Conservation (phyloP, 2,113 vertebrate species). For the Rhizomys pruinosus region DNA sequence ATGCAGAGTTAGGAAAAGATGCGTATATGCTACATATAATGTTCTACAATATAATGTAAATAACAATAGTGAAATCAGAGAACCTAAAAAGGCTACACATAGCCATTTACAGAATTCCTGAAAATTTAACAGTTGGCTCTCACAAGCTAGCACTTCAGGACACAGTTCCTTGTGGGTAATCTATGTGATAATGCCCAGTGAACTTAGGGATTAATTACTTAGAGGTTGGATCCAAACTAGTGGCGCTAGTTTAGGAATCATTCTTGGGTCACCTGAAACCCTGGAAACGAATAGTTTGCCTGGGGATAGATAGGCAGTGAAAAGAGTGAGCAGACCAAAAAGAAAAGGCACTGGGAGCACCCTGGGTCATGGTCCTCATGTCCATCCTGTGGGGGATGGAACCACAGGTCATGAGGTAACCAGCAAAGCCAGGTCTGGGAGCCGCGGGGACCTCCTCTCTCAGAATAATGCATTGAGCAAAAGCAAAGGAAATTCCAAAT, state of each 20-base stretch:
- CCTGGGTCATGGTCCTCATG: too few relatives aligned
- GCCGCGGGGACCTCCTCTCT: not conserved
- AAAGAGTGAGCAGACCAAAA: not conserved
- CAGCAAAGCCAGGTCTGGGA: not conserved
- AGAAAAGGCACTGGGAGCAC: not conserved
- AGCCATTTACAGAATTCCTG: slow-evolving; percentile 9
- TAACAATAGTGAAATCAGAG: not conserved
- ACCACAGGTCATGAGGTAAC: not conserved
- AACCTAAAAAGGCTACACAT: not conserved
- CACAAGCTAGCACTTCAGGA: not conserved
- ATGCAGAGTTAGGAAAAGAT: not conserved
- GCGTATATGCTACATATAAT: not conserved
- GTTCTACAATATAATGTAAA: not conserved
- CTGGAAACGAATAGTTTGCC: not conserved
- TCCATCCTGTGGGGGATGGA: not conserved
- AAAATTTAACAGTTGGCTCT: not conserved
- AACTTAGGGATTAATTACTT: not conserved
- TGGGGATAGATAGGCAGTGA: not conserved
- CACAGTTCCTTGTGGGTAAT: not conserved
- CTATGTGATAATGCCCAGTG: not conserved
- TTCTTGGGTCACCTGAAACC: not conserved
- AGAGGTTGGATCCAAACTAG: not conserved
- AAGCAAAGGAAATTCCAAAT: not conserved
- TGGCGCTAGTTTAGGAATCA: not conserved
- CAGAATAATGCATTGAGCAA: not conserved